Evolutionary conservation across 1,140 invertebrate genomes (phyloP).

Genomic region (Brachionus angularis): DNA sequence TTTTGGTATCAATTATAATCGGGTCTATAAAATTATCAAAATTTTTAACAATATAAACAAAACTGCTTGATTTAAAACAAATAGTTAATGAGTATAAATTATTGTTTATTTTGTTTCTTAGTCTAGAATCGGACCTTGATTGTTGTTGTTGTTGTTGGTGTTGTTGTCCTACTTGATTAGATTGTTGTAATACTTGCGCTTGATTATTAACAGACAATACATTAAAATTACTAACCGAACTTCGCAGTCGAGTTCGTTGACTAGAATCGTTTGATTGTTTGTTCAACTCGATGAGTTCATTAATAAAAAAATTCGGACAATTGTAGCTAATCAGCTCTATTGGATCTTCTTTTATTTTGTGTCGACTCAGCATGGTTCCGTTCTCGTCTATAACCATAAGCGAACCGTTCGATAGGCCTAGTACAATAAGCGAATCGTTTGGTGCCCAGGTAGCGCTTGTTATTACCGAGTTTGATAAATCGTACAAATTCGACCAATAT

Average conservation of each 20-base stretch:
- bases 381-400: slow-evolving; percentile 25
- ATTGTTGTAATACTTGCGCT: too few relatives aligned
- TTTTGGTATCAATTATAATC: slow-evolving; percentile 72
- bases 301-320: slow-evolving; percentile 36
- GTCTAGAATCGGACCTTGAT: slow-evolving; percentile 3
- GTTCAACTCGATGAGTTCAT: slow-evolving; percentile 10
- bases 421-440: slow-evolving; percentile 76
- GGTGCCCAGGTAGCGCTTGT: slow-evolving; percentile 96
- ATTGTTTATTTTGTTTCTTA: slow-evolving; percentile 39
- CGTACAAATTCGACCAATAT: slow-evolving; percentile 96
- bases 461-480: slow-evolving; percentile 77
- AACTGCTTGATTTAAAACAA: background rate
- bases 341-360: background rate
- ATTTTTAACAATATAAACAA: slow-evolving; percentile 6
- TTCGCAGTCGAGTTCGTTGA: too few relatives aligned
- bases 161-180: too few relatives aligned
- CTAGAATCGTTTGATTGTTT: background rate
- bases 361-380: slow-evolving; percentile 21
- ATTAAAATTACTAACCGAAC: too few relatives aligned
- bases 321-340: slow-evolving; percentile 4
- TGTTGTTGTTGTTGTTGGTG: slow-evolving; percentile 7
- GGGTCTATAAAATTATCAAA: slow-evolving; percentile 57
- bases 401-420: slow-evolving; percentile 30
- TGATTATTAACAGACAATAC: too few relatives aligned
- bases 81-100: background rate